These are phyloP conservation scores for Sclerodermus sp. DNA, from an alignment of 2,888 invertebrate genomes.

Conservation along the genomic window DNA sequence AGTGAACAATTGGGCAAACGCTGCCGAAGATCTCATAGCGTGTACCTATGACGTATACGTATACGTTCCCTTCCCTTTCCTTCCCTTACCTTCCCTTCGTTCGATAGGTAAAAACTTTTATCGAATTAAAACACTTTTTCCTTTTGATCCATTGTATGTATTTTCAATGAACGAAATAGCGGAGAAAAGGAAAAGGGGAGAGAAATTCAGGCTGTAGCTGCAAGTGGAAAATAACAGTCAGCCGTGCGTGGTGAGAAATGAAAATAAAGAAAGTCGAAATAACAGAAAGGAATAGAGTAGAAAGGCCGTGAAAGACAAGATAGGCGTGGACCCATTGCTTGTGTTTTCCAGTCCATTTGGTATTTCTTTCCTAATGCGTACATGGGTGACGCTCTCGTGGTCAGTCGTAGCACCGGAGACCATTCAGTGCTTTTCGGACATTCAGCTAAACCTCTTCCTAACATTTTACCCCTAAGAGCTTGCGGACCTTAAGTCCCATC, in stretches of 20 bases:
- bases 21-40: no score
- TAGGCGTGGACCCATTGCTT: constrained; percentile 14
- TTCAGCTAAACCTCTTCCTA: not conserved
- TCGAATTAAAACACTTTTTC: no score
- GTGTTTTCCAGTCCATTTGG: constrained; percentile 43
- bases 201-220: constrained; percentile 25
- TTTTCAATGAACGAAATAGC: constrained; percentile 12
- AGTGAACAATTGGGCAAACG: no score
- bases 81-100: no score
- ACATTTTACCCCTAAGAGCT: constrained; percentile 8
- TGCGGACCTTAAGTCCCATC: constrained; percentile 14
- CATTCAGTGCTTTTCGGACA: constrained; percentile 11
- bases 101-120: no score
- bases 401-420: not conserved
- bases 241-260: constrained; percentile 2
- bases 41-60: no score
- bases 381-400: constrained; percentile 11
- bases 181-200: constrained; percentile 20
- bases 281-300: constrained; percentile 6
- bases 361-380: constrained; percentile 37
- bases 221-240: constrained; percentile 9
- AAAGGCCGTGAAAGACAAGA: constrained; percentile 4
- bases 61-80: no score
- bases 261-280: constrained; percentile 4
- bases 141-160: constrained; percentile 7